Evolutionary conservation across 2,113 vertebrate species (phyloP).

Genomic region (Patagioenas fasciata): DNA sequence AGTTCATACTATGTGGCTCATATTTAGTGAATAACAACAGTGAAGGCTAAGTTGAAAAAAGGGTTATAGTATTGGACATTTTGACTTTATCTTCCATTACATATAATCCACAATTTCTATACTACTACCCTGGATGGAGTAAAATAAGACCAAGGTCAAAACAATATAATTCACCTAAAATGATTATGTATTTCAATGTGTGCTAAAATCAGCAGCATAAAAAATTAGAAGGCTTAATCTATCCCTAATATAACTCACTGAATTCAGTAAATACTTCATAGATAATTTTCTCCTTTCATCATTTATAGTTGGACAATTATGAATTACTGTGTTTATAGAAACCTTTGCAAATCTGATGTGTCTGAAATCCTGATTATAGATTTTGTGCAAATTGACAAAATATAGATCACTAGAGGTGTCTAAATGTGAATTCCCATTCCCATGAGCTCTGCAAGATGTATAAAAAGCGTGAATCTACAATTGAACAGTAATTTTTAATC

Average conservation of each 20-base stretch:
- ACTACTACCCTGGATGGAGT: background rate
- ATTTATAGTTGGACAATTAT: background rate
- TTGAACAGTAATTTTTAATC: background rate
- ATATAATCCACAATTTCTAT: background rate
- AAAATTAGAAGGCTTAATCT: background rate
- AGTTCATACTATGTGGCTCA: background rate
- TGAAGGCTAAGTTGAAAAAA: background rate
- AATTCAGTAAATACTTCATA: background rate
- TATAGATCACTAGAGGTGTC: background rate
- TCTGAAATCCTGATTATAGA: background rate
- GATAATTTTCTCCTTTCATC: background rate
- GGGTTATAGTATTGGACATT: background rate
- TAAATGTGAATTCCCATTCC: background rate
- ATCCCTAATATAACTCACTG: background rate
- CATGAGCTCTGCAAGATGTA: background rate
- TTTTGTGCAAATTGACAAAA: background rate
- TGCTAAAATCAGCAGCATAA: background rate
- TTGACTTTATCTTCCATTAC: background rate
- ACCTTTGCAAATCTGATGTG: background rate
- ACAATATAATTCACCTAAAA: background rate
- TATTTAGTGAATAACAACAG: background rate
- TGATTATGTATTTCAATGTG: background rate
- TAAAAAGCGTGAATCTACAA: background rate
- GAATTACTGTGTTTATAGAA: background rate
- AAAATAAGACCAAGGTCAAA: background rate